These are phyloP conservation scores for Bettongia penicillata DNA, from an alignment of 2,113 vertebrate species.

Conservation along the genomic window DNA sequence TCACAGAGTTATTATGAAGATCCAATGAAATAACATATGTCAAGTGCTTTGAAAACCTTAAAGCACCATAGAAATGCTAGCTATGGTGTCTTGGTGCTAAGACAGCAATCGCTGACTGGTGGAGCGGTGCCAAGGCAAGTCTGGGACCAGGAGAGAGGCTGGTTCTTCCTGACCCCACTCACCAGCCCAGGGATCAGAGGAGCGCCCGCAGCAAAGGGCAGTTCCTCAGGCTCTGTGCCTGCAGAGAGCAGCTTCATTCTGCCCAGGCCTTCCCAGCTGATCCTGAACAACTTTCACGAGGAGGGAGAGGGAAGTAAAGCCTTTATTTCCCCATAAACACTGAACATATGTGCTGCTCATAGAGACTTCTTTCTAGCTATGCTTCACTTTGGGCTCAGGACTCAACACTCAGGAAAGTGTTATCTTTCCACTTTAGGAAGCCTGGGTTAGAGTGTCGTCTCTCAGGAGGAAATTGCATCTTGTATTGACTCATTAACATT, in stretches of 20 bases:
- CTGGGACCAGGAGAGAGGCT: neutral
- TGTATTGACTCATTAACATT: accelerated
- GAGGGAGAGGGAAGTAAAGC: neutral
- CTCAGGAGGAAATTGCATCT: neutral
- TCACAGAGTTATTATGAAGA: neutral
- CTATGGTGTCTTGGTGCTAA: neutral
- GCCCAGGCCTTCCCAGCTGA: neutral
- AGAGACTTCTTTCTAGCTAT: neutral
- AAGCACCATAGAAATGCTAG: neutral
- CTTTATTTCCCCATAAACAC: neutral
- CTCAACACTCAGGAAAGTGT: neutral
- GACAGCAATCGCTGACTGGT: neutral
- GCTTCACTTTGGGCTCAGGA: neutral
- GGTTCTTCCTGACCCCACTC: neutral
- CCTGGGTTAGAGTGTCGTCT: neutral
- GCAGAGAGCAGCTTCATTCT: conserved; percentile 79
- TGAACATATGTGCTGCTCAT: accelerated
- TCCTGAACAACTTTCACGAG: neutral
- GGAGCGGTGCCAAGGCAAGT: neutral
- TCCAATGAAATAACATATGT: neutral
- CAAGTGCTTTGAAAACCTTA: neutral
- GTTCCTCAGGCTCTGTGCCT: conserved; percentile 33
- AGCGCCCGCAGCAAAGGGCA: neutral
- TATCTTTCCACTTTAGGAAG: neutral
- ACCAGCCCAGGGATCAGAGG: accelerated